Evolutionary conservation across 1,140 invertebrate genomes (phyloP).

Genomic region (Hypothenemus hampei): DNA sequence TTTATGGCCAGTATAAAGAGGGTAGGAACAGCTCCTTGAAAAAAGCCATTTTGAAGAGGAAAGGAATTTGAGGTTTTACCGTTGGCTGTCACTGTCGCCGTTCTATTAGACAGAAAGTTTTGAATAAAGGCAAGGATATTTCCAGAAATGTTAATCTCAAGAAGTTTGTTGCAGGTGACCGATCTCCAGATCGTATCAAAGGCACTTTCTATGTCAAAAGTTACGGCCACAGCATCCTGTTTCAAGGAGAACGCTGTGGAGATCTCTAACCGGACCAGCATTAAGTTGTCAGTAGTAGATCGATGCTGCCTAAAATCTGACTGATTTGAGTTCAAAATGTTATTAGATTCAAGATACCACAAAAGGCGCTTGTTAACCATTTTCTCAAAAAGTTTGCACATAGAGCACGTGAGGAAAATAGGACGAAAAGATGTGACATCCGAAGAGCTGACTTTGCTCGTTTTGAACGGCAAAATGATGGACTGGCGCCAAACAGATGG

Average conservation of each 20-base stretch:
- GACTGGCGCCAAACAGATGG: not conserved
- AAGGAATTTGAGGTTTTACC: not conserved
- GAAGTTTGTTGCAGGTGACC: not conserved
- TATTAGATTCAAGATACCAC: slow-evolving; percentile 17
- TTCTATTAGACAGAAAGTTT: not conserved
- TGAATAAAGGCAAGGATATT: not conserved
- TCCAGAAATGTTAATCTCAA: not conserved
- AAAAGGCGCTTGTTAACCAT: slow-evolving; percentile 26
- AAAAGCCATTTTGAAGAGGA: not conserved
- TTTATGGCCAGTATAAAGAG: slow-evolving; percentile 1
- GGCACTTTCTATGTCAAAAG: slow-evolving; percentile 28
- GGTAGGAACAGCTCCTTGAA: not conserved
- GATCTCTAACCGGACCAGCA: slow-evolving; percentile 16
- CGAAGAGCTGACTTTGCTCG: not conserved
- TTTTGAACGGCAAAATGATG: not conserved
- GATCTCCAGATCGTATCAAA: slow-evolving; percentile 17
- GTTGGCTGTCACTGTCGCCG: not conserved
- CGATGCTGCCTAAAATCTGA: slow-evolving; percentile 19
- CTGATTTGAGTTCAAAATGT: slow-evolving; percentile 15
- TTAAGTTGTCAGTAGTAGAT: slow-evolving; percentile 24
- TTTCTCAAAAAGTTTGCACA: slow-evolving; percentile 29
- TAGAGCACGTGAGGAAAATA: slow-evolving; percentile 25
- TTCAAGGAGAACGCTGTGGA: slow-evolving; percentile 13
- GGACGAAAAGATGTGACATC: slow-evolving; percentile 8
- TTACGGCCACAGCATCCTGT: slow-evolving; percentile 19